Conservation (phyloP, 2,888 invertebrate genomes). For the Cantharis rustica region DNA sequence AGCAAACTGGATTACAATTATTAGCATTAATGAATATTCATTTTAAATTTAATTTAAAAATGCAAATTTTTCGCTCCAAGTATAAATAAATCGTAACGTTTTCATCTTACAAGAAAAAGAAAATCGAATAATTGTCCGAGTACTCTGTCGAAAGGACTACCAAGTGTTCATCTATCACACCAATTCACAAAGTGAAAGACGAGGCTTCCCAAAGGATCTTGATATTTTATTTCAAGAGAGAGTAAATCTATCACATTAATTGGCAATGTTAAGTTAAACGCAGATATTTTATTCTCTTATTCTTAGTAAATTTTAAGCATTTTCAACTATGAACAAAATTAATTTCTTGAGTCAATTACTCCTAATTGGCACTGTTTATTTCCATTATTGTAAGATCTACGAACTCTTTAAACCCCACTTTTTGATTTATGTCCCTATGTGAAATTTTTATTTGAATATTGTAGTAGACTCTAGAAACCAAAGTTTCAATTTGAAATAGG, state of each 20-base stretch:
- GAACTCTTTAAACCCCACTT: no score
- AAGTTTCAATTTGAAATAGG: no score
- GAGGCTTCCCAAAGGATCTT: neutral
- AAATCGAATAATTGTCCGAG: neutral
- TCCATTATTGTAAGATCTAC: neutral
- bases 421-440: no score
- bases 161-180: neutral
- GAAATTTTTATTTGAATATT: no score
- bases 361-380: neutral
- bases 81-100: neutral
- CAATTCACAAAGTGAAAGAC: neutral
- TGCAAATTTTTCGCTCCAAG: neutral
- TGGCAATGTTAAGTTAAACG: neutral
- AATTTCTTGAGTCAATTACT: neutral
- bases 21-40: no score
- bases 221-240: neutral
- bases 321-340: neutral
- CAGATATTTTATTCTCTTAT: neutral
- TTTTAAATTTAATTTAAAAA: neutral
- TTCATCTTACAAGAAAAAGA: neutral
- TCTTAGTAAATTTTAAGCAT: neutral
- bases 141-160: neutral
- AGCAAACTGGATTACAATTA: neutral
- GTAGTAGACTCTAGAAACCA: no score
- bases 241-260: slow-evolving; percentile 1